A percentile compares a stretch with the other conserved stretches of the same genome.
Evolutionary conservation across 2,113 vertebrate genomes (phyloP).

Genomic region (Mobula birostris): DNA sequence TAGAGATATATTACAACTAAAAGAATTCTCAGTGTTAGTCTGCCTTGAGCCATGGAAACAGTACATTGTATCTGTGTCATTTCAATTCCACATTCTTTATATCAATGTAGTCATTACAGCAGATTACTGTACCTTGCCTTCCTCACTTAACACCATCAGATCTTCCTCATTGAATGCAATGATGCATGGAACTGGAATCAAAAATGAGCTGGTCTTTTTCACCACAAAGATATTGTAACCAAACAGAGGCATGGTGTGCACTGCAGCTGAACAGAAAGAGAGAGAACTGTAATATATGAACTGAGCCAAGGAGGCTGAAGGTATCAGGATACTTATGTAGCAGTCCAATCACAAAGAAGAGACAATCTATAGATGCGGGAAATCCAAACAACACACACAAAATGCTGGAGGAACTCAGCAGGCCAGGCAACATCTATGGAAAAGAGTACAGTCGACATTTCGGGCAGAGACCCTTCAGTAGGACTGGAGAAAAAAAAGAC

Average conservation of each 20-base stretch:
- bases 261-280: slow-evolving; percentile 51
- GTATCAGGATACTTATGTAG: background rate
- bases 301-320: background rate
- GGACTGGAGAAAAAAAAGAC: too few relatives aligned
- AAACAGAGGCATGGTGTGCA: slow-evolving; percentile 64
- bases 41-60: background rate
- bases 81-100: background rate
- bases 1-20: background rate
- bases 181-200: slow-evolving; percentile 57
- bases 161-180: slow-evolving; percentile 64
- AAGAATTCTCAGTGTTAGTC: background rate
- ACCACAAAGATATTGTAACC: slow-evolving; percentile 62
- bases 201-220: slow-evolving; percentile 59
- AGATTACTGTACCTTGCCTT: slow-evolving; percentile 62
- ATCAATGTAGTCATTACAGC: background rate
- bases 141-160: slow-evolving; percentile 58
- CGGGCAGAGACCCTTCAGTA: too few relatives aligned
- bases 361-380: too few relatives aligned
- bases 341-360: too few relatives aligned
- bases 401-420: too few relatives aligned
- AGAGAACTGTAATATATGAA: background rate
- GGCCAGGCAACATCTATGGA: too few relatives aligned
- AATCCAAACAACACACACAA: too few relatives aligned
- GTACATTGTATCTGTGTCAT: too few relatives aligned
- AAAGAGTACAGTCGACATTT: too few relatives aligned